phyloP scores from a whole-genome alignment of 2,113 vertebrate species.

The Gorsachius goisagi region DNA sequence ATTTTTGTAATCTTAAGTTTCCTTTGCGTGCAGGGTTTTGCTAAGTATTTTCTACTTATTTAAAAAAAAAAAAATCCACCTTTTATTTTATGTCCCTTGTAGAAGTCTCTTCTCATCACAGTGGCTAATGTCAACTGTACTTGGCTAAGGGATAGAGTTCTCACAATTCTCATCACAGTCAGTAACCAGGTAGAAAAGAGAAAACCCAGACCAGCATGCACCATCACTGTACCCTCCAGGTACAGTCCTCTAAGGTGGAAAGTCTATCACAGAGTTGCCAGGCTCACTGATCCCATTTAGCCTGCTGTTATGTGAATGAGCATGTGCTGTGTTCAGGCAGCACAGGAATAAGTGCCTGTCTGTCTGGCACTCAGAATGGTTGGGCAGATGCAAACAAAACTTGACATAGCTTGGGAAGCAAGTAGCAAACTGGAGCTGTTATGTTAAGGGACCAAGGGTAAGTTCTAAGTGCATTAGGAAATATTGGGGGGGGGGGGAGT shows the following conservation, averaged over 20 bases:
- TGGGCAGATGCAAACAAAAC: background rate
- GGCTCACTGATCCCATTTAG: background rate
- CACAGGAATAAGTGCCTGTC: background rate
- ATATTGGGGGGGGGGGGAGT: fast-evolving
- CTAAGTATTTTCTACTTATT: background rate
- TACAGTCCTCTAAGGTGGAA: background rate
- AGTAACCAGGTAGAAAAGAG: background rate
- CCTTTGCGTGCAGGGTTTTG: background rate
- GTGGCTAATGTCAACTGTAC: background rate
- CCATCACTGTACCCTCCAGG: background rate
- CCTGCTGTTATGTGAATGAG: background rate
- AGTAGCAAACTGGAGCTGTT: background rate
- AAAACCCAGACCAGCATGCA: background rate
- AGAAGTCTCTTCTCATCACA: background rate
- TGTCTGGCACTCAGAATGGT: background rate
- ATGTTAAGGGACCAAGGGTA: background rate
- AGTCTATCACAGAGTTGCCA: background rate
- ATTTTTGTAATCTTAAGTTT: background rate
- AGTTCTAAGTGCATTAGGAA: background rate
- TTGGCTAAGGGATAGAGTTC: background rate
- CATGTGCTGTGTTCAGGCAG: background rate
- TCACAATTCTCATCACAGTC: background rate
- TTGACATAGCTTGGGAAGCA: background rate
- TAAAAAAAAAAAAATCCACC: fast-evolving
- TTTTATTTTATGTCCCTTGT: background rate